Base-by-base conservation (phyloP, 2,888 invertebrate species). In the Lycocerus yunnanus region DNA sequence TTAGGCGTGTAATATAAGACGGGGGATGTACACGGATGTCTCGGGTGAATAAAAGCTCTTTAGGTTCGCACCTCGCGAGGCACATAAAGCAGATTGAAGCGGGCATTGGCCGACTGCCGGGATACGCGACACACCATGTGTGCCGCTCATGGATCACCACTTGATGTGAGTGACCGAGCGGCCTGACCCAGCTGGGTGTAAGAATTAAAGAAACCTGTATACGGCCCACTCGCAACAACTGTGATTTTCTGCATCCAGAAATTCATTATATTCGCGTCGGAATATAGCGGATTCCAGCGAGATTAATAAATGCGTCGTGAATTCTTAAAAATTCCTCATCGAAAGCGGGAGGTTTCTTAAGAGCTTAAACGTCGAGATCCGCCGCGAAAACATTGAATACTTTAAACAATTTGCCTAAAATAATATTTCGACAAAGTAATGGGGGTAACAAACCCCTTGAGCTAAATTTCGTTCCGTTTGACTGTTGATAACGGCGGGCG, bases 91-190 rank as follows among this genome's bases (percentile, higher is more conserved):
- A 78, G 80, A 79, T 78, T 77, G 78, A 72, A 73, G 80, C 80
- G 80, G 80, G 80, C 80, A 80, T 80, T 80, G 80, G 77, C 80
- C 80, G 80, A 80, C 80, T 80, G 76, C 80, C 78, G 80, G 77
- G 79, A 78, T 80, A 80, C 79, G 78, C 79, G 78, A 77, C 77
- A 76, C 69, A 73, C 77, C 78, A 74, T 78, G 73, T 76, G 78
- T 75, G 75, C 73, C 68, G 76, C 76, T 76, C 73, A 69, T 76
- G 75, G 72, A 72, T 72, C 75, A 69, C 72, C 74, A 76, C 77
- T 72, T 60, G 78, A 81, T 81, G 81, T 80, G 80, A 81, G 80
- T 81, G 81, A 81, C 81, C 80, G 80, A 72, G 63, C 78, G 80
- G 77, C 78, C 78, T 80, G 80, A 80, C 80, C 81, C 79, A 77